Base-by-base conservation (phyloP, 2,888 invertebrate species). In the Epicampocera succincta region DNA sequence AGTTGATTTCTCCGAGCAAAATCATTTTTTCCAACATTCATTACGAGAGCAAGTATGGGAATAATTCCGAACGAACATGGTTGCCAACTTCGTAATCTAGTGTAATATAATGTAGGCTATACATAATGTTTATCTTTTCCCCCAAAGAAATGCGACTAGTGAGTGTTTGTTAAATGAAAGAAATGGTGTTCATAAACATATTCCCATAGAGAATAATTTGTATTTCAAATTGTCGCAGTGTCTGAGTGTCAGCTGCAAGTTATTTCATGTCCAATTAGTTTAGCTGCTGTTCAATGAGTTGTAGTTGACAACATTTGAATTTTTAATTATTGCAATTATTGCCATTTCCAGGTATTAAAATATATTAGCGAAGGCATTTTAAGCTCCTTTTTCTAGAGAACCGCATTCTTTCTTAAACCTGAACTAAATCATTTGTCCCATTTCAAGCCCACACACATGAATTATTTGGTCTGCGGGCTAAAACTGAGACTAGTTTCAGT, bases 231-330 rank as follows among this genome's bases (percentile, higher is more conserved):
- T 38, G 46, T 19, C 19, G n/a, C n/a, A n/a, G n/a, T 46, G 33
- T 29, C 56, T 46, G 46, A 13, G 13, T 6, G 19, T 46, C 9
- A 56, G 6, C 19, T 12, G 25, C 5, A 38, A 58, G 6, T 46
- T 38, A 71, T 48, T 71, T 11, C 33, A 21, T 17, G 44, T 25
- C 46, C 13, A 48, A 40, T 71, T 48, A 38, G 46, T 58, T 48
- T n/a, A 19, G 12, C 25, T 15, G n/a, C 8, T 48, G 48, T 46
- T 19, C 21, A 61, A 11, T 12, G 29, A 29, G 6, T 46, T 58
- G 2, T 40, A 33, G 6, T 9, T 3, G 19, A 11, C 19, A 8
- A 44, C 21, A 25, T 46, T 46, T 21, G 12, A 46, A 33, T 63
- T 63, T 33, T 0, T 46, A 46, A 63, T 33, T 29, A n/a, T n/a